phyloP scores from a whole-genome alignment of 2,888 invertebrate genomes.

The Pammene aurita region DNA sequence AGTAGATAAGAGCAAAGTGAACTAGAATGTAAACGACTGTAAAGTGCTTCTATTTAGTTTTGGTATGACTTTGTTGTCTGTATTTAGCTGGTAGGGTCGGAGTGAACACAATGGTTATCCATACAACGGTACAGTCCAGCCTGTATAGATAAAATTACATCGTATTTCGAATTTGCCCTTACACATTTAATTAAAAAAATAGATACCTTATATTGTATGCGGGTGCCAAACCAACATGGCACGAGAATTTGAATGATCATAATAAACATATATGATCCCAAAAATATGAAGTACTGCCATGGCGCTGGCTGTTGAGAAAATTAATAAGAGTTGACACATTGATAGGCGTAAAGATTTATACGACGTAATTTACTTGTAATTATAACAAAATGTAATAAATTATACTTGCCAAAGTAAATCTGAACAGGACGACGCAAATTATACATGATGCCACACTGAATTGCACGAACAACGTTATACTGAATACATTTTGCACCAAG shows the following conservation, averaged over 20 bases:
- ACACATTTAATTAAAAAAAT: neutral
- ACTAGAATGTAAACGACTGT: slow-evolving; percentile 25
- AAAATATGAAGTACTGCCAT: slow-evolving; percentile 59
- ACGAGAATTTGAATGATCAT: slow-evolving; percentile 64
- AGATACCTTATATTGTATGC: slow-evolving; percentile 61
- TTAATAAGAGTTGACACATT: neutral
- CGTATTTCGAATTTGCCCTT: too few species aligned
- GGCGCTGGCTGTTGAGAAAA: slow-evolving; percentile 59
- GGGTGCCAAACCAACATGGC: slow-evolving; percentile 68
- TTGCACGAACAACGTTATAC: slow-evolving; percentile 60
- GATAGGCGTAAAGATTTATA: neutral
- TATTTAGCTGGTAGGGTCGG: neutral
- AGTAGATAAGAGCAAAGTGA: slow-evolving; percentile 23
- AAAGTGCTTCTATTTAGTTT: slow-evolving; percentile 2
- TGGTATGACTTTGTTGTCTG: slow-evolving; percentile 8
- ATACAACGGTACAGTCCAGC: neutral
- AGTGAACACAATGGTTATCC: neutral
- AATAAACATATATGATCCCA: slow-evolving; percentile 58
- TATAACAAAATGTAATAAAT: neutral
- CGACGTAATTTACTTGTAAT: neutral
- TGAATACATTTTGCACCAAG: slow-evolving; percentile 60
- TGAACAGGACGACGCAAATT: slow-evolving; percentile 66
- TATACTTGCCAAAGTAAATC: slow-evolving; percentile 65
- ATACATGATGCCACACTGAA: slow-evolving; percentile 63
- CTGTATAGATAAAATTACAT: too few species aligned